These are phyloP conservation scores for Okapia johnstoni DNA, from an alignment of 2,113 vertebrate species.

Conservation along the genomic window DNA sequence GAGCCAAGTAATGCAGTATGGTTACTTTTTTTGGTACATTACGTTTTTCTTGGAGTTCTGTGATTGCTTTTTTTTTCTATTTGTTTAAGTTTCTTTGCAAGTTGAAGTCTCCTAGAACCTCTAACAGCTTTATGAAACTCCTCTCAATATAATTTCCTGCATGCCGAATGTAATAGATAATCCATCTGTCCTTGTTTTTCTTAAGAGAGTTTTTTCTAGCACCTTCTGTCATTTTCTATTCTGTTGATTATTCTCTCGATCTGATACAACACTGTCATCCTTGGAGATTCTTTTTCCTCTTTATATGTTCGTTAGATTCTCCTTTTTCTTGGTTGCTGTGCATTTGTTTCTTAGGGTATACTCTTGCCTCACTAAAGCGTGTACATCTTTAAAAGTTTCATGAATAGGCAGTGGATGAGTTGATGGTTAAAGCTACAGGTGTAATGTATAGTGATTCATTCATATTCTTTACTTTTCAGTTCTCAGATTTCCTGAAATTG, in stretches of 20 bases:
- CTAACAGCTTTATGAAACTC: background rate
- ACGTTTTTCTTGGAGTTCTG: background rate
- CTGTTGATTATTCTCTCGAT: background rate
- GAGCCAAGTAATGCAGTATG: background rate
- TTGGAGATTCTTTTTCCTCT: background rate
- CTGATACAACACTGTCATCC: background rate
- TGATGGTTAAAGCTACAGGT: background rate
- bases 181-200: background rate
- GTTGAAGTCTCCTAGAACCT: background rate
- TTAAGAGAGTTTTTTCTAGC: background rate
- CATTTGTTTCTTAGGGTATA: background rate
- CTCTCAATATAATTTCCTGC: background rate
- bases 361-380: background rate
- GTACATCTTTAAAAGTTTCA: background rate
- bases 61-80: background rate
- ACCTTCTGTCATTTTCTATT: background rate
- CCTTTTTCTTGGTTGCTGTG: background rate
- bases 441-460: background rate
- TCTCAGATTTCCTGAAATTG: background rate
- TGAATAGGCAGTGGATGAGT: background rate
- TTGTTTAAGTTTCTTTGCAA: constrained; percentile 15
- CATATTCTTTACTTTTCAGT: background rate
- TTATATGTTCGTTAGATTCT: background rate
- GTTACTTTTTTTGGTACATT: background rate
- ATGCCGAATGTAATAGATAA: background rate